phyloP scores from a whole-genome alignment of 2,888 invertebrate genomes.

The Eupithecia abbreviata region DNA sequence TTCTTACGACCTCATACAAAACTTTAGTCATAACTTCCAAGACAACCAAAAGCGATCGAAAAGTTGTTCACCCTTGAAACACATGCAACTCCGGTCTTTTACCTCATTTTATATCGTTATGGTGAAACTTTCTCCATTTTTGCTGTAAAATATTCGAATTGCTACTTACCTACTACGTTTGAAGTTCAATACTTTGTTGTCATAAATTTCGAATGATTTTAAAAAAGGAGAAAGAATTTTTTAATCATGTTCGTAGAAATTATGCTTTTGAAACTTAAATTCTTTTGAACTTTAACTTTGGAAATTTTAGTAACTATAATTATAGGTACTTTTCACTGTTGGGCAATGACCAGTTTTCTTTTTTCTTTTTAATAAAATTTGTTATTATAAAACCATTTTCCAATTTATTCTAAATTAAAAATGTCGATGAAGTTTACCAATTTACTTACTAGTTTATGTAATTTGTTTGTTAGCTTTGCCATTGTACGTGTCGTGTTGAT shows the following conservation, averaged over 20 bases:
- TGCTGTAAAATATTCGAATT: background rate
- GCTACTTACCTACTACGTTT: background rate
- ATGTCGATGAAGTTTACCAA: background rate
- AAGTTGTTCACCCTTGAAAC: constrained; percentile 34
- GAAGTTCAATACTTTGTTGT: background rate
- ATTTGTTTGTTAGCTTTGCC: background rate
- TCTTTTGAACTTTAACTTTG: background rate
- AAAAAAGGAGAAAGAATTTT: background rate
- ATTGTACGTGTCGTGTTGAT: no score
- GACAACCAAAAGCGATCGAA: constrained; percentile 23
- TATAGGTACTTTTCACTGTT: no score
- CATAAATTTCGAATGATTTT: no score
- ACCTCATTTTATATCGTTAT: constrained; percentile 19
- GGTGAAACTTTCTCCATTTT: constrained; percentile 17
- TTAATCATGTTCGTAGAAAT: background rate
- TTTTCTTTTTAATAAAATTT: background rate
- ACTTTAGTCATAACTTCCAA: background rate
- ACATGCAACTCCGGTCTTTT: constrained; percentile 15
- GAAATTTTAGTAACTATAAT: no score
- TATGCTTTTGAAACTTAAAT: background rate
- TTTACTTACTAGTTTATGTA: background rate
- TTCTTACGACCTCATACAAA: background rate
- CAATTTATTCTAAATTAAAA: background rate
- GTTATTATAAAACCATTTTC: background rate
- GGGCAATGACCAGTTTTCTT: background rate